A percentile compares a stretch with the other conserved stretches of the same genome.
These are phyloP conservation scores for Sebastes flavidus DNA, from an alignment of 2,797 vertebrate species.

Conservation along the genomic window DNA sequence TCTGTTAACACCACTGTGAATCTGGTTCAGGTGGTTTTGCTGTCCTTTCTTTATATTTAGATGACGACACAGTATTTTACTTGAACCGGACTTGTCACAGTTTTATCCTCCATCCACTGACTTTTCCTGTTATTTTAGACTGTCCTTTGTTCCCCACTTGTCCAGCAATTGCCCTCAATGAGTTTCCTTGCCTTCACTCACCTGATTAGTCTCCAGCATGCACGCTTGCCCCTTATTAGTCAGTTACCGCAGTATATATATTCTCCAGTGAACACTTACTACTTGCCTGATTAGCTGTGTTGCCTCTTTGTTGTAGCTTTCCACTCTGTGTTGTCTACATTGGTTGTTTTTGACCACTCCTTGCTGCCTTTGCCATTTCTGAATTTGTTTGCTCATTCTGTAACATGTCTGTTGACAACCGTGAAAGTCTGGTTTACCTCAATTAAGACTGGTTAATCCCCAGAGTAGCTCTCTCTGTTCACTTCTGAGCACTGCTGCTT, in stretches of 20 bases:
- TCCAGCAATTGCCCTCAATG: background rate
- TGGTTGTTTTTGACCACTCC: background rate
- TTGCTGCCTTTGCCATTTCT: background rate
- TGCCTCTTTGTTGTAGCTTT: background rate
- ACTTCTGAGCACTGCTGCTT: background rate
- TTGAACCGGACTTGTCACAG: background rate
- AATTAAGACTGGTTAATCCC: background rate
- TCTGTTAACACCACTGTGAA: background rate
- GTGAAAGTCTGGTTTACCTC: background rate
- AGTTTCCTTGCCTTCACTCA: background rate
- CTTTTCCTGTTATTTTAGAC: background rate
- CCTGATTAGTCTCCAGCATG: background rate
- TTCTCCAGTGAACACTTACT: background rate
- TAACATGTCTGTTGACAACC: background rate
- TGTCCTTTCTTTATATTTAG: background rate
- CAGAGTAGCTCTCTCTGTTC: background rate
- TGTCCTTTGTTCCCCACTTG: background rate
- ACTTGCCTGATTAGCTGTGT: slow-evolving; percentile 2
- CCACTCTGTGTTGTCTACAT: background rate
- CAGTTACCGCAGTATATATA: background rate
- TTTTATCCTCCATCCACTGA: background rate
- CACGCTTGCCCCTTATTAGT: slow-evolving; percentile 18
- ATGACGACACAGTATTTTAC: background rate
- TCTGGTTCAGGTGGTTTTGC: background rate
- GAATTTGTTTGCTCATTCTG: background rate